Conservation (phyloP, 2,888 invertebrate genomes). For the Norana najaformis region DNA sequence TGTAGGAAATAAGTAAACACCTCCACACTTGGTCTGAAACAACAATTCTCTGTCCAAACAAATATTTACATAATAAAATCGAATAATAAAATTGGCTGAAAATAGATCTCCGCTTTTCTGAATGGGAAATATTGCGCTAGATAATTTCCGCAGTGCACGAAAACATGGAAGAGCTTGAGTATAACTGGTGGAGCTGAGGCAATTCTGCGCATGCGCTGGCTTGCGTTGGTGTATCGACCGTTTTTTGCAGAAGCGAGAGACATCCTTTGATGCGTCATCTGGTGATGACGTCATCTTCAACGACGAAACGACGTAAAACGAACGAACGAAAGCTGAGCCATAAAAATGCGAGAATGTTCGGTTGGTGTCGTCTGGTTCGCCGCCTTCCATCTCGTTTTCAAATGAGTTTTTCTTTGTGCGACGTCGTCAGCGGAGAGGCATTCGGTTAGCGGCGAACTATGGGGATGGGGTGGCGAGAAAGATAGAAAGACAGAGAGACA, state of each 20-base stretch:
- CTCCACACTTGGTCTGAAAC: neutral
- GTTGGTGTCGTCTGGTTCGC: neutral
- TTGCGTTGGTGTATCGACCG: neutral
- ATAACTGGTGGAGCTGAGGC: neutral
- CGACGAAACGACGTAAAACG: neutral
- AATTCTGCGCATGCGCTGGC: neutral
- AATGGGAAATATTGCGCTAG: neutral
- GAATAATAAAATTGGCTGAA: neutral
- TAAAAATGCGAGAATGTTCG: neutral
- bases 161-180: neutral
- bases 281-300: neutral
- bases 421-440: neutral
- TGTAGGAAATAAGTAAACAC: neutral
- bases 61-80: neutral
- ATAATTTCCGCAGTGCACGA: neutral
- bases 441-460: neutral
- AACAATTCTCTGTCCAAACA: conserved; percentile 13
- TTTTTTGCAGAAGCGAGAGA: neutral
- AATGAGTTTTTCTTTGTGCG: no score
- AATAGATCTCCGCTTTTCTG: neutral
- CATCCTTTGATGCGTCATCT: no score
- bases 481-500: neutral
- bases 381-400: no score
- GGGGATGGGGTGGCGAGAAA: neutral
- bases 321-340: neutral